Conservation (phyloP, 2,113 vertebrate genomes). For the Chauna torquata region DNA sequence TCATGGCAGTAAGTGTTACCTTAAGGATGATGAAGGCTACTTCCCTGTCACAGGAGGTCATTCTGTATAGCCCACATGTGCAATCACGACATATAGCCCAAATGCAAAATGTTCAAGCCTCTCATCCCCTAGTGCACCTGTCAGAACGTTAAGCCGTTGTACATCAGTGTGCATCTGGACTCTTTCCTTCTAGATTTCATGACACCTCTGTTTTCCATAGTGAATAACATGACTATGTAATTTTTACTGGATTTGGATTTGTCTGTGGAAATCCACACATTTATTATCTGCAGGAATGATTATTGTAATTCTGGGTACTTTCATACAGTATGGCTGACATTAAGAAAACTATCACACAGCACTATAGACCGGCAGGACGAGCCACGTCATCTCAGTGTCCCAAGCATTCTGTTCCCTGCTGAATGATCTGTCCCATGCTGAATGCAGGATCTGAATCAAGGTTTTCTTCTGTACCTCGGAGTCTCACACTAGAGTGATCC, state of each 20-base stretch:
- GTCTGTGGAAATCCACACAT: background rate
- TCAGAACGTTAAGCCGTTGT: background rate
- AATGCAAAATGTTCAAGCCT: background rate
- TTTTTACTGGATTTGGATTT: conserved; percentile 16
- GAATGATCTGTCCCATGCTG: background rate
- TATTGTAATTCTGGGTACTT: background rate
- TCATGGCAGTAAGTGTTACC: background rate
- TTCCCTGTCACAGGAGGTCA: background rate
- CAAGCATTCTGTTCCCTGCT: background rate
- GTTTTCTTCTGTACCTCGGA: background rate
- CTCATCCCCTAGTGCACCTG: background rate
- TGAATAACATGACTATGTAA: background rate
- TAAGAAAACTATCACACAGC: background rate
- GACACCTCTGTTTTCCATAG: background rate
- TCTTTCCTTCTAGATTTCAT: background rate
- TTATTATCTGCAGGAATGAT: background rate
- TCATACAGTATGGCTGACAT: background rate
- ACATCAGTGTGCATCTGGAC: background rate
- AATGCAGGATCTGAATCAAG: background rate
- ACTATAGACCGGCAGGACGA: background rate
- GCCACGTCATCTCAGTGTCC: background rate
- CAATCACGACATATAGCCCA: background rate
- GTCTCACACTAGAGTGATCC: background rate
- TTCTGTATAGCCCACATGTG: background rate
- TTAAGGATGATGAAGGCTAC: background rate